Percentiles rank a stretch among this genome's conserved stretches.
These are phyloP conservation scores for Hoplodrina blanda DNA, from an alignment of 2,888 invertebrate genomes.

Conservation along the genomic window DNA sequence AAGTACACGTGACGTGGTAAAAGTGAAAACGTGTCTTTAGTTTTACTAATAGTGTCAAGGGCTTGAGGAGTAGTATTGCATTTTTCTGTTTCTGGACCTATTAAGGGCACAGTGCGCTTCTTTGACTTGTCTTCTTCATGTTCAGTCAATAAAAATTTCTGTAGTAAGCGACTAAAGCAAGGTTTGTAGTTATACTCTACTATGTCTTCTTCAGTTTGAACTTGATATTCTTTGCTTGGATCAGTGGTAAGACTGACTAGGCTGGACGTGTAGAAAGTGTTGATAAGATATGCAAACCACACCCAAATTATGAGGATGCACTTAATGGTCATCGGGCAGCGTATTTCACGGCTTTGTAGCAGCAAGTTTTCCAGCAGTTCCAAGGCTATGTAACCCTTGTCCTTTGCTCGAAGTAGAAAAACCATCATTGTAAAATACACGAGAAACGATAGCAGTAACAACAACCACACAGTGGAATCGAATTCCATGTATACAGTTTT, in stretches of 20 bases:
- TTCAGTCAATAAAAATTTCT: slow-evolving; percentile 45
- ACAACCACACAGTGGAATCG: slow-evolving; percentile 67
- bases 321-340: slow-evolving; percentile 54
- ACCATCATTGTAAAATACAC: slow-evolving; percentile 65
- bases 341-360: slow-evolving; percentile 62
- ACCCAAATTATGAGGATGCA: slow-evolving; percentile 70
- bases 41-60: slow-evolving; percentile 41
- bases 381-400: slow-evolving; percentile 65
- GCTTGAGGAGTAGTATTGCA: slow-evolving; percentile 46
- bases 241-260: slow-evolving; percentile 72
- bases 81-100: slow-evolving; percentile 3
- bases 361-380: slow-evolving; percentile 70
- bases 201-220: slow-evolving; percentile 70
- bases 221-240: slow-evolving; percentile 71
- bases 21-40: slow-evolving; percentile 36
- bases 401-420: slow-evolving; percentile 54
- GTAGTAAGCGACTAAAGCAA: slow-evolving; percentile 72
- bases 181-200: slow-evolving; percentile 65
- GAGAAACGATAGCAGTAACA: slow-evolving; percentile 63
- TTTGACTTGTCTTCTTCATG: background rate
- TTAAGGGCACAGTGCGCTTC: background rate
- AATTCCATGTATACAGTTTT: slow-evolving; percentile 73
- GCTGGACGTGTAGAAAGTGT: slow-evolving; percentile 71
- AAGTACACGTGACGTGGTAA: slow-evolving; percentile 38
- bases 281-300: slow-evolving; percentile 72